Percentiles rank a stretch among this genome's conserved stretches.
Conservation (phyloP, 2,113 vertebrate genomes). For the Tor tambroides region DNA sequence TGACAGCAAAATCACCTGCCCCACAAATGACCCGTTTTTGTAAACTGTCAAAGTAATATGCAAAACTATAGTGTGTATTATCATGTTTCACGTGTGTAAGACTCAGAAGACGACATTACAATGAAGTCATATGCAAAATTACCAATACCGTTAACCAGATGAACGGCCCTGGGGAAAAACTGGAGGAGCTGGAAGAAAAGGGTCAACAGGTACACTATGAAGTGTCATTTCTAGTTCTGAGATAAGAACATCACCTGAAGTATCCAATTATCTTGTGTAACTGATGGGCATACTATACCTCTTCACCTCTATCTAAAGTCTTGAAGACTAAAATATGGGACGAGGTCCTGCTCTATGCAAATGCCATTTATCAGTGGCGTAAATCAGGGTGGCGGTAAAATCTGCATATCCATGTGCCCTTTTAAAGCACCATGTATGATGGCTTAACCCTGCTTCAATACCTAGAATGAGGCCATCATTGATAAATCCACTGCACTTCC, state of each 20-base stretch:
- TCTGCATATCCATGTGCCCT: conserved; percentile 39
- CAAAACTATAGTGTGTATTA: not conserved
- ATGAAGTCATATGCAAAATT: conserved; percentile 8
- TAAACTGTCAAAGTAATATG: not conserved
- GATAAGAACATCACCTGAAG: conserved; percentile 35
- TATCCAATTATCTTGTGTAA: conserved; percentile 35
- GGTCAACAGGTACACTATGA: conserved; percentile 27
- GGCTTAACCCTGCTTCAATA: not conserved
- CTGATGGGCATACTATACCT: conserved; percentile 22
- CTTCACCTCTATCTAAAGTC: conserved; percentile 32
- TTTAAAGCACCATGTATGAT: conserved; percentile 18
- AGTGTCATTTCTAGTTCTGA: conserved; percentile 36
- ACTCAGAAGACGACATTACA: not conserved
- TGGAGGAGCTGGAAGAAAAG: not conserved
- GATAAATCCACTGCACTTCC: conserved; percentile 43
- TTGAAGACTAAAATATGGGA: conserved; percentile 22
- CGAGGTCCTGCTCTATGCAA: conserved; percentile 25
- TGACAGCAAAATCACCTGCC: not conserved
- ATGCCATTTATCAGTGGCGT: not conserved
- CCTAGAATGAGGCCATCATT: conserved; percentile 37
- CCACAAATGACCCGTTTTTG: not conserved
- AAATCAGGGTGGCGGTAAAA: conserved; percentile 2
- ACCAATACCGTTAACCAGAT: not conserved
- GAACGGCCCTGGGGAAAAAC: not conserved
- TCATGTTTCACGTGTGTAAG: not conserved